Evolutionary conservation across 1,140 invertebrate genomes (phyloP).

Genomic region (Cydia strobilella): DNA sequence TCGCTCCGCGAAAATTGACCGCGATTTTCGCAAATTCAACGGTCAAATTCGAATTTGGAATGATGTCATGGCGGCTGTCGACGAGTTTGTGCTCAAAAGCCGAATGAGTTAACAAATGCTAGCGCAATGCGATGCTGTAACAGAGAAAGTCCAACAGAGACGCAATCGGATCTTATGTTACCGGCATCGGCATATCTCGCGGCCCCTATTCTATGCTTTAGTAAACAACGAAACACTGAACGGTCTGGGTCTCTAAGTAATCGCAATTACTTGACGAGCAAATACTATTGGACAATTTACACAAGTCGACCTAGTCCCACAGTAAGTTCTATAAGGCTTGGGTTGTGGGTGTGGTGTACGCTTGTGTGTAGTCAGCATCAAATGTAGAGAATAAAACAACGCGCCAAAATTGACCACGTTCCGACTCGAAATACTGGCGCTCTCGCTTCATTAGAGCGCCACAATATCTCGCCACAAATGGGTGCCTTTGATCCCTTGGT

Average conservation of each 20-base stretch:
- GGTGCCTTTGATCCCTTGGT: too few species aligned
- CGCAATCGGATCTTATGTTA: slow-evolving; percentile 34
- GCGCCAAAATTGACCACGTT: too few species aligned
- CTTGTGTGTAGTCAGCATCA: too few species aligned
- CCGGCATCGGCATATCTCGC: slow-evolving; percentile 20
- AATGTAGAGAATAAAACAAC: too few species aligned
- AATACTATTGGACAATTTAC: too few species aligned
- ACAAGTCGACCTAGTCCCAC: too few species aligned
- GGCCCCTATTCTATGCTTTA: slow-evolving; percentile 6
- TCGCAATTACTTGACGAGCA: too few species aligned
- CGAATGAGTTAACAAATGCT: slow-evolving; percentile 30
- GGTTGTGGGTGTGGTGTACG: too few species aligned
- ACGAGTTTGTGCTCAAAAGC: slow-evolving; percentile 32
- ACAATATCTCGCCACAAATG: too few species aligned
- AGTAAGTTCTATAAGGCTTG: too few species aligned
- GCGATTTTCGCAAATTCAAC: not conserved
- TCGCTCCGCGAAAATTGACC: not conserved
- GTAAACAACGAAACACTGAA: not conserved
- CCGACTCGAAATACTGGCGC: too few species aligned
- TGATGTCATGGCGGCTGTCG: slow-evolving; percentile 17
- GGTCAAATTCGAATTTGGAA: slow-evolving; percentile 25
- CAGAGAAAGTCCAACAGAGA: slow-evolving; percentile 37
- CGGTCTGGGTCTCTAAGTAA: not conserved
- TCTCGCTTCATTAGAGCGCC: too few species aligned
- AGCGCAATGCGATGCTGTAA: slow-evolving; percentile 34